These are phyloP conservation scores for Chymomyza costata DNA, from an alignment of 1,140 invertebrate species.

Conservation along the genomic window DNA sequence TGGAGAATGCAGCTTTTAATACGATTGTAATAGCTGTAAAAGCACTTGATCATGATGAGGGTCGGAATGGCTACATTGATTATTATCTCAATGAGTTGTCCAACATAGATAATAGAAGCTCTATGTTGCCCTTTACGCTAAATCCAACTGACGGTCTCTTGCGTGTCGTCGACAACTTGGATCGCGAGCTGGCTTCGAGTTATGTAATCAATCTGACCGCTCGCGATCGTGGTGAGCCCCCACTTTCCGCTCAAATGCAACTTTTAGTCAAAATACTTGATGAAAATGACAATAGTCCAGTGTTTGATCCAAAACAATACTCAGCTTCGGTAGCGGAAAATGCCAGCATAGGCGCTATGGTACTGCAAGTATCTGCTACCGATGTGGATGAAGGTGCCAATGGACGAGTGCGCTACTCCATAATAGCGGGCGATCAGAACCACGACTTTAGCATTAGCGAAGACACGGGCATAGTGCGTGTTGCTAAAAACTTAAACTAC, in stretches of 20 bases:
- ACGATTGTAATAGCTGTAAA: slow-evolving; percentile 93
- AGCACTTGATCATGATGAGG: slow-evolving; percentile 94
- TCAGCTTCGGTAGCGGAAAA: slow-evolving; percentile 92
- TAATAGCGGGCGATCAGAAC: slow-evolving; percentile 92
- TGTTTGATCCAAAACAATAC: slow-evolving; percentile 92
- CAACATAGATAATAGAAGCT: not conserved
- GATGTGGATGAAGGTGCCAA: slow-evolving; percentile 93
- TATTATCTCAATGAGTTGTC: slow-evolving; percentile 83
- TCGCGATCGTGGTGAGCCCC: slow-evolving; percentile 90
- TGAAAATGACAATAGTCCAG: slow-evolving; percentile 95
- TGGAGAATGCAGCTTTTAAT: slow-evolving; percentile 92
- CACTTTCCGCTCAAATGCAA: slow-evolving; percentile 82
- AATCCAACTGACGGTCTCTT: slow-evolving; percentile 91
- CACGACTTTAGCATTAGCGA: slow-evolving; percentile 93
- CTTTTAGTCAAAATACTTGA: slow-evolving; percentile 88
- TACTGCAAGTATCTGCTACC: slow-evolving; percentile 92
- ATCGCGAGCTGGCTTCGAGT: slow-evolving; percentile 88
- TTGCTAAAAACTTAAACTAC: slow-evolving; percentile 93
- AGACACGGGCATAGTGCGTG: slow-evolving; percentile 90
- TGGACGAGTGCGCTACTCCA: slow-evolving; percentile 90
- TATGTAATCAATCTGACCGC: slow-evolving; percentile 89
- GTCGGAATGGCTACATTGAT: slow-evolving; percentile 93
- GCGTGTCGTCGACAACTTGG: slow-evolving; percentile 86
- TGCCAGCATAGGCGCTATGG: slow-evolving; percentile 92
- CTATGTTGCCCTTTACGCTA: slow-evolving; percentile 84